Evolutionary conservation across 2,888 invertebrate species (phyloP), one percentile per base, ranked within the genome.

Genomic region (Gibbula magus): DNA sequence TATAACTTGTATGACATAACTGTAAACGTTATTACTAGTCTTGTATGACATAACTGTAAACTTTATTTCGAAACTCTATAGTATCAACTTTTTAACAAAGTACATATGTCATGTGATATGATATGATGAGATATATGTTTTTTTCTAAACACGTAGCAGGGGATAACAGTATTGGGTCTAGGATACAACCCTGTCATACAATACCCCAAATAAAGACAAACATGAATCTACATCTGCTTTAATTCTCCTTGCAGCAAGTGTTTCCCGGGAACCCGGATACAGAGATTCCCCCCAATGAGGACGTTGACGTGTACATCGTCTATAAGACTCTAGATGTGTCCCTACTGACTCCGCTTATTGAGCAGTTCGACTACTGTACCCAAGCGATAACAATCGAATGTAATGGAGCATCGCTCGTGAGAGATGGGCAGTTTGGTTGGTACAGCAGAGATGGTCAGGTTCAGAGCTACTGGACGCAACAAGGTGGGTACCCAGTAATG

Each of bases 311-410:
- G 16, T 25, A 4, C 8, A 39, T 83, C 13, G 35, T 32, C 0
- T 84, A 89, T 75, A 86, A 80, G 61, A 83, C 85, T 0, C 85
- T 80, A 22, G 79, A 81, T 0, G 32, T 82, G 7, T 29, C 75
- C 1, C 76, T 80, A 16, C 76, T 88, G 0, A 18, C 73, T 1
- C 52, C 18, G 0, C 74, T 89, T 1, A 83, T 87, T 1, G 53
- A 78, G 29, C 66, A 75, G 20, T 85, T 88, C 0, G 79, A 79
- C 18, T 90, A 88, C 70, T 90, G 89, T 79, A 86, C 84, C 20
- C 89, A 90, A 79, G 81, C 83, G 18, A 67, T 89, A 22, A 78
- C 67, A 2, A 35, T 89, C 13, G 75, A 82, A 2, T 90, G 89
- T 81, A 74, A 80, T 1, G 77, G 86, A 25, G 82, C 84, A 0